Evolutionary conservation across 2,888 invertebrate species (phyloP).

Genomic region (Clistopyga incitator): DNA sequence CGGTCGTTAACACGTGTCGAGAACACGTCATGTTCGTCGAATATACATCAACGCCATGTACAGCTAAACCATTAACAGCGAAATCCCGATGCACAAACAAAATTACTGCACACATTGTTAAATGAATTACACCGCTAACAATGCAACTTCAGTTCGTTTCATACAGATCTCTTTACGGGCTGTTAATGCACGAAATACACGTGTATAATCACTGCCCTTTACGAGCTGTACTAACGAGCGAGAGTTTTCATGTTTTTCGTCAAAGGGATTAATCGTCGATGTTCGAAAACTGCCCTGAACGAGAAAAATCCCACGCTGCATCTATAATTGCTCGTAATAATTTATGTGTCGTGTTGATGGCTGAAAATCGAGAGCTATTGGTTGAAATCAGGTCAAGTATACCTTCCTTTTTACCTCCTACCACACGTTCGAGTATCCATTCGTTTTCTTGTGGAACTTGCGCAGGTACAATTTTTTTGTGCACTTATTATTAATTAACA

Average conservation of each 20-base stretch:
- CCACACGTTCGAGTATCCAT: background rate
- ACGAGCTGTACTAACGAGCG: background rate
- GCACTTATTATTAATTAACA: background rate
- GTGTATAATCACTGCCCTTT: background rate
- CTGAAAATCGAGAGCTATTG: background rate
- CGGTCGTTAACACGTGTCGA: constrained; percentile 55
- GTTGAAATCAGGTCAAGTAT: background rate
- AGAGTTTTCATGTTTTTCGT: background rate
- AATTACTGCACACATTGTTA: constrained; percentile 34
- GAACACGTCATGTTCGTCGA: constrained; percentile 41
- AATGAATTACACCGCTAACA: constrained; percentile 1
- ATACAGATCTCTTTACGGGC: background rate
- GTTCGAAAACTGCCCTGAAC: background rate
- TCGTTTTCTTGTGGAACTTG: background rate
- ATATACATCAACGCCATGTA: constrained; percentile 21
- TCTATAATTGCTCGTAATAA: background rate
- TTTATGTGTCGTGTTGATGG: background rate
- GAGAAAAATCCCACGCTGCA: background rate
- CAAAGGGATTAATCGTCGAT: background rate
- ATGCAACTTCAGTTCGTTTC: constrained; percentile 5
- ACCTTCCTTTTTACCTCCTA: background rate
- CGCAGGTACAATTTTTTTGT: background rate
- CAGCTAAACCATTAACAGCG: constrained; percentile 13
- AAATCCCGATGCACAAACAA: constrained; percentile 9
- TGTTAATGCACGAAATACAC: background rate